phyloP scores from a whole-genome alignment of 2,113 vertebrate species.

The Merops nubicus region DNA sequence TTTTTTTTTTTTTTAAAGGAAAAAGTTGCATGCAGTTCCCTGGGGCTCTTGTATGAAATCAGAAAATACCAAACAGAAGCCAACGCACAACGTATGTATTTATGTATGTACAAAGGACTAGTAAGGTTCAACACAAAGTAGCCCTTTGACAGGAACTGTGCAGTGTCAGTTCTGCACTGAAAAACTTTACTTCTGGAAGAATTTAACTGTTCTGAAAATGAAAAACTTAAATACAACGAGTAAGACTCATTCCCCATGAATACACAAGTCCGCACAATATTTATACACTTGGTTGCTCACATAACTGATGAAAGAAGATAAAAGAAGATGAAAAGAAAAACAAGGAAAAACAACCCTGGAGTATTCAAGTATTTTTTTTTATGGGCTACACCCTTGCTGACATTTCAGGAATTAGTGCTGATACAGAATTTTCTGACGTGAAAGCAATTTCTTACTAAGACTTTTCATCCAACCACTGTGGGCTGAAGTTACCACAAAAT shows the following conservation, averaged over 20 bases:
- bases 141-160: neutral
- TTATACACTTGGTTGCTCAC: neutral
- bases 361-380: neutral
- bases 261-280: neutral
- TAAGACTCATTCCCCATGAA: neutral
- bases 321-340: neutral
- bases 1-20: neutral
- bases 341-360: neutral
- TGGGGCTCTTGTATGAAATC: neutral
- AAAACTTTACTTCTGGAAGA: neutral
- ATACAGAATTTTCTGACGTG: constrained; percentile 4
- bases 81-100: accelerated
- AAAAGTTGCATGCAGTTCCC: neutral
- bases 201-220: neutral
- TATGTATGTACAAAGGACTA: neutral
- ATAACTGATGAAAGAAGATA: neutral
- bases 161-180: neutral
- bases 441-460: constrained; percentile 13
- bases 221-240: neutral
- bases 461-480: neutral
- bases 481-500: constrained; percentile 5
- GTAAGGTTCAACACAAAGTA: neutral
- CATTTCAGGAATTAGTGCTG: constrained; percentile 32
- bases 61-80: neutral
- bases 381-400: neutral